These are phyloP conservation scores for Adelognathus sp. DNA, from an alignment of 2,888 invertebrate genomes.

Conservation along the genomic window DNA sequence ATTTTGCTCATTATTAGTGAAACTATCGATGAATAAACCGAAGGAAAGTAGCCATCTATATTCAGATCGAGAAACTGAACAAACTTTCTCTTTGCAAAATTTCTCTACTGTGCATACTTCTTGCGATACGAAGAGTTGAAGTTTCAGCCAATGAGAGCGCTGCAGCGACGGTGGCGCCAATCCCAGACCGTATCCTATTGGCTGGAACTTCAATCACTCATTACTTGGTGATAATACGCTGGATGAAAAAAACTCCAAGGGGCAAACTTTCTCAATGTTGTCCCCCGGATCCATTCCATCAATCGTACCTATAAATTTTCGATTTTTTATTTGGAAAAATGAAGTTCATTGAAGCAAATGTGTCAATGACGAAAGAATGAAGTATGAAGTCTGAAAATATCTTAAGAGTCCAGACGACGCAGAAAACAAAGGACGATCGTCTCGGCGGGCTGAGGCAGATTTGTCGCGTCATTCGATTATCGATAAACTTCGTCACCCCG, in stretches of 20 bases:
- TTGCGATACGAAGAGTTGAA: background rate
- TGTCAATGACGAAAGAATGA: background rate
- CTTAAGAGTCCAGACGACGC: background rate
- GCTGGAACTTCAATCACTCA: too few species aligned
- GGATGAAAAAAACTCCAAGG: too few species aligned
- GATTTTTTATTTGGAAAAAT: background rate
- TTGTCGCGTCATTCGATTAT: constrained; percentile 14
- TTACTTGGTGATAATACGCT: too few species aligned
- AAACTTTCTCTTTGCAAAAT: too few species aligned
- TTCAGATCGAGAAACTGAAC: too few species aligned
- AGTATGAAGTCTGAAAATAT: background rate
- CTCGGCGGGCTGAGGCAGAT: background rate
- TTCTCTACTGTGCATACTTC: background rate
- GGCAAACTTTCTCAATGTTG: too few species aligned
- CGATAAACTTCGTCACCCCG: constrained; percentile 4
- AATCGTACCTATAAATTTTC: too few species aligned
- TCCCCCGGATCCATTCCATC: too few species aligned
- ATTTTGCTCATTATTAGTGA: background rate
- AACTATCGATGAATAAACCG: background rate
- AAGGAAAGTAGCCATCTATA: too few species aligned
- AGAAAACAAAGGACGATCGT: background rate
- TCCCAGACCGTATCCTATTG: too few species aligned
- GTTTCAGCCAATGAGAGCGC: background rate
- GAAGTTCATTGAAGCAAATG: background rate
- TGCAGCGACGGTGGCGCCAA: too few species aligned